A percentile compares a stretch with the other conserved stretches of the same genome.
These are phyloP conservation scores for Troides oblongomaculatus DNA, from an alignment of 2,888 invertebrate genomes.

Conservation along the genomic window DNA sequence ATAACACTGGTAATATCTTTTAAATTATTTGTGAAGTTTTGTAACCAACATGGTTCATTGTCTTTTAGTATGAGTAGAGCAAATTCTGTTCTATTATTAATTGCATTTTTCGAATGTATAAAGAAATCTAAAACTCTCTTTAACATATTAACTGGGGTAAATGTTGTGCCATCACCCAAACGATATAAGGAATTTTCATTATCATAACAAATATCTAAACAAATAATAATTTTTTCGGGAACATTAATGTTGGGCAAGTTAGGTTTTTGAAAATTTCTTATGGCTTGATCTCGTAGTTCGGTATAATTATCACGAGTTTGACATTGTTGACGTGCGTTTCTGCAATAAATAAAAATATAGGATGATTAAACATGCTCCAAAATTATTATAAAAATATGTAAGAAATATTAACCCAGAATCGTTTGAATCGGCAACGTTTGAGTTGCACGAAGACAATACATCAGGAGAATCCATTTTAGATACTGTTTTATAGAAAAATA, in stretches of 20 bases:
- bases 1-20: conserved; percentile 79
- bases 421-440: conserved; percentile 33
- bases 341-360: conserved; percentile 30
- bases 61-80: conserved; percentile 81
- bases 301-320: conserved; percentile 38
- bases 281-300: conserved; percentile 59
- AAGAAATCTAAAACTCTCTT: conserved; percentile 83
- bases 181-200: conserved; percentile 74
- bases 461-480: conserved; percentile 49
- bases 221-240: conserved; percentile 82
- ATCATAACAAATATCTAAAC: conserved; percentile 82
- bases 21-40: conserved; percentile 82
- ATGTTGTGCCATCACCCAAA: conserved; percentile 77
- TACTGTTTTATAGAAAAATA: not conserved
- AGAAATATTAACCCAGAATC: conserved; percentile 30
- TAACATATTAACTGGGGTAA: conserved; percentile 81
- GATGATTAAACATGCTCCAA: not conserved
- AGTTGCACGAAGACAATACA: conserved; percentile 41
- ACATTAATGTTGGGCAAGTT: conserved; percentile 76
- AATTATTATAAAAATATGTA: not conserved
- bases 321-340: conserved; percentile 22
- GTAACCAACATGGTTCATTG: conserved; percentile 74
- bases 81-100: conserved; percentile 82
- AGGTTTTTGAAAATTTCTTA: conserved; percentile 68
- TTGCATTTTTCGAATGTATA: conserved; percentile 80